phyloP scores from a whole-genome alignment of 2,888 invertebrate genomes.

The Zhuqinia jingwanae region DNA sequence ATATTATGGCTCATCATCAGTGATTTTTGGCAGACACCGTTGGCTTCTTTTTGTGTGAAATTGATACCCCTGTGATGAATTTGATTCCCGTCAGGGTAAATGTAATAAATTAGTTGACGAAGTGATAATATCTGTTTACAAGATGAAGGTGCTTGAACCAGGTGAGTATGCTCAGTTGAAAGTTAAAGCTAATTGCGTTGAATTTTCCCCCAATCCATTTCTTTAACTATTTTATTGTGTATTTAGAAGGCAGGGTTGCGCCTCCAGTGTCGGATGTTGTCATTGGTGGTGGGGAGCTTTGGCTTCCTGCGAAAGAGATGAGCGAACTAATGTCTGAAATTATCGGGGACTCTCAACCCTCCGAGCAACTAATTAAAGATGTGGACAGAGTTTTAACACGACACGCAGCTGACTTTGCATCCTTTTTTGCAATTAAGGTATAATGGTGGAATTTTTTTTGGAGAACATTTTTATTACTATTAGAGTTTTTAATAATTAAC shows the following conservation, averaged over 20 bases:
- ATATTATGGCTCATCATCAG: too few species aligned
- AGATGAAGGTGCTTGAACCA: slow-evolving; percentile 11
- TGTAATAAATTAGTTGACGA: too few species aligned
- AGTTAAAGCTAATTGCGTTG: neutral
- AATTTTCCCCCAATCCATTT: neutral
- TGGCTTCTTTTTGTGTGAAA: too few species aligned
- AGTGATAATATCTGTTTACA: too few species aligned
- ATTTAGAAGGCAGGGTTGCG: neutral
- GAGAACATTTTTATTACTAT: too few species aligned
- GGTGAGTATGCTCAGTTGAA: neutral
- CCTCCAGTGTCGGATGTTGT: slow-evolving; percentile 47
- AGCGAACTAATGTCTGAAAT: slow-evolving; percentile 81
- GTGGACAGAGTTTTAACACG: slow-evolving; percentile 87
- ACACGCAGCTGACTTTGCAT: slow-evolving; percentile 93
- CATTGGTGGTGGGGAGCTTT: slow-evolving; percentile 87
- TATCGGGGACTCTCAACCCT: slow-evolving; percentile 80
- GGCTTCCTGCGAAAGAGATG: slow-evolving; percentile 92
- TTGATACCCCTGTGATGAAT: too few species aligned
- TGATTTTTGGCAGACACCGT: too few species aligned
- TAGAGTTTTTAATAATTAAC: too few species aligned
- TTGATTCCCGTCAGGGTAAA: too few species aligned
- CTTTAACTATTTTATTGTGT: neutral
- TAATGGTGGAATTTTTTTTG: too few species aligned
- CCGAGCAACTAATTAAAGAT: slow-evolving; percentile 82
- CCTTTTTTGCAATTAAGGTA: slow-evolving; percentile 93